These are phyloP conservation scores for Altica lythri DNA, from an alignment of 2,888 invertebrate genomes.

Conservation along the genomic window DNA sequence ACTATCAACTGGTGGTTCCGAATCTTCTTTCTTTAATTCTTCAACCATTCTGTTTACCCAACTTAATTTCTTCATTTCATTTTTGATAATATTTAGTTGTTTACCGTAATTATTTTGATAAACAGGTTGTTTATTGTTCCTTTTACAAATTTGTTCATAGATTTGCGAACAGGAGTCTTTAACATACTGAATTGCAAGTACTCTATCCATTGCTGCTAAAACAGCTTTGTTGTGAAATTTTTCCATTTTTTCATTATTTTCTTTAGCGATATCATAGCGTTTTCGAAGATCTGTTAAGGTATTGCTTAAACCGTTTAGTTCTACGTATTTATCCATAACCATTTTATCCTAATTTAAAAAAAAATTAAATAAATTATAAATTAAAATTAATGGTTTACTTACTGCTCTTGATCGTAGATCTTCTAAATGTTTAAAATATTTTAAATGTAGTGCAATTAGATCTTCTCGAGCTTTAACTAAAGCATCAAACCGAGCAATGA, in stretches of 20 bases:
- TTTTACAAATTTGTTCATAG: conserved; percentile 12
- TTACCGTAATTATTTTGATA: conserved; percentile 4
- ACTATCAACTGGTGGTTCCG: neutral
- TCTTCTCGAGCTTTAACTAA: conserved; percentile 2
- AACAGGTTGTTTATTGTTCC: conserved; percentile 3
- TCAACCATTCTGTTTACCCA: conserved; percentile 10
- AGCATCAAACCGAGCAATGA: neutral
- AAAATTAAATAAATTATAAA: neutral
- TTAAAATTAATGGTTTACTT: neutral
- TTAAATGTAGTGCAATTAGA: neutral
- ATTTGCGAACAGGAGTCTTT: conserved; percentile 17
- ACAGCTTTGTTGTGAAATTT: conserved; percentile 8
- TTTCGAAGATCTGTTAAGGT: conserved; percentile 9
- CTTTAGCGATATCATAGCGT: conserved; percentile 5
- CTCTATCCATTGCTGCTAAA: conserved; percentile 9
- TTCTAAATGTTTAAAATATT: conserved; percentile 2
- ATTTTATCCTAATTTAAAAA: conserved; percentile 11
- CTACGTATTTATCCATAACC: conserved; percentile 12
- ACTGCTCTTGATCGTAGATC: neutral
- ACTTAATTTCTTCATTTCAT: conserved; percentile 4
- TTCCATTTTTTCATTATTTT: conserved; percentile 1
- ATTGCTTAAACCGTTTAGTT: conserved; percentile 13
- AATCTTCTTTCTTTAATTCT: neutral
- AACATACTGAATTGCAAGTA: conserved; percentile 9
- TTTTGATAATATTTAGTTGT: conserved; percentile 16